Evolutionary conservation across 2,888 invertebrate genomes (phyloP), one percentile per base, ranked within the genome.

Genomic region (Helleia helle): DNA sequence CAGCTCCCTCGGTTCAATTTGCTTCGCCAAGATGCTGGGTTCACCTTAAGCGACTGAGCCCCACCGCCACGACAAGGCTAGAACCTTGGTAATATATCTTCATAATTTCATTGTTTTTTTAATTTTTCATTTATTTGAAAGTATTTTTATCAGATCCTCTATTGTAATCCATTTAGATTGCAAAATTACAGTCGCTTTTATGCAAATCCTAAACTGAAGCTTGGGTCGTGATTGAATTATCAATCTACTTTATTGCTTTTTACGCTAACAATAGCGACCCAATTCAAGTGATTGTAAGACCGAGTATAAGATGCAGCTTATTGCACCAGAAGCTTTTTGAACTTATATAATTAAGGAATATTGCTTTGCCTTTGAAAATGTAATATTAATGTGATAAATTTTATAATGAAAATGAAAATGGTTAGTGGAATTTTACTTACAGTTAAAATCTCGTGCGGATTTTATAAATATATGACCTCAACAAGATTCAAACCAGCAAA

Each of bases 281-380:
- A 44, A 46, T 50, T 38, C 38, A 22, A 50, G 44, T 43, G 40
- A 42, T 48, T 43, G 42, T 46, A 40, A 43, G 36, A 8, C 34
- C 29, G 39, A 31, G 51, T 57, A 56, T 50, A 50, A 51, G 50
- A 52, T 54, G 50, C 47, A 56, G 68, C 68, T 71, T 76, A 76
- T 74, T 76, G 75, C 70, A 59, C 49, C 47, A 48, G 49, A 49
- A 58, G 45, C 60, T 60, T 65, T 61, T 55, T 51, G 57, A 70
- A 67, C 70, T 76, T 68, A 76, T 74, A 68, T 73, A 74, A 76
- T 76, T 75, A 76, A 59, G 59, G 56, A 55, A 71, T 75, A 74
- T 72, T 75, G 71, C 17, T 38, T 13, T 31, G 38, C 36, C 42
- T 27, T 40, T 36, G 43, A 46, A 26, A 47, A 40, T 40, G 34